These are phyloP conservation scores for Melanostoma mellinum DNA, from an alignment of 2,888 invertebrate genomes.

Conservation along the genomic window DNA sequence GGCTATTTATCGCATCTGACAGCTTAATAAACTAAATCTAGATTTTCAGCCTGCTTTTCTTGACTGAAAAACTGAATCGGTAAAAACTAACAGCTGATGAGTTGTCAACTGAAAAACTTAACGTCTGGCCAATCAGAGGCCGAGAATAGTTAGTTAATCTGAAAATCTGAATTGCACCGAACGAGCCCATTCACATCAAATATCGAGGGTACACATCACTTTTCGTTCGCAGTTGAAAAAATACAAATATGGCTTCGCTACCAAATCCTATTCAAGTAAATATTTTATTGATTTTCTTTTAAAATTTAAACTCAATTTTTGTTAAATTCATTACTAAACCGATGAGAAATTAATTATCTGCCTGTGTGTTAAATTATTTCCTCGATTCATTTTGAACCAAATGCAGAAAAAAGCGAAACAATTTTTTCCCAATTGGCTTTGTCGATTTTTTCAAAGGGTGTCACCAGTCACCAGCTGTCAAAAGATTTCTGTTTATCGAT, in stretches of 20 bases:
- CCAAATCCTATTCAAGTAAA: conserved; percentile 68
- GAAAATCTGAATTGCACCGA: too few species aligned
- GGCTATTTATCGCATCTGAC: too few species aligned
- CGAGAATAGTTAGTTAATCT: too few species aligned
- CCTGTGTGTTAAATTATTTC: neutral
- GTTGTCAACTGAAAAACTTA: too few species aligned
- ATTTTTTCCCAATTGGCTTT: conserved; percentile 34
- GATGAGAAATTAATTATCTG: neutral
- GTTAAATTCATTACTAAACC: conserved; percentile 18
- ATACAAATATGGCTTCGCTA: conserved; percentile 72
- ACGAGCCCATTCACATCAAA: neutral
- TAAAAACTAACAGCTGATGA: too few species aligned
- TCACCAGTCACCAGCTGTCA: conserved; percentile 72
- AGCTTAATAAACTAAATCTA: too few species aligned
- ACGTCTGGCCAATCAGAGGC: too few species aligned
- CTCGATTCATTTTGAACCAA: conserved; percentile 6
- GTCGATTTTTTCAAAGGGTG: conserved; percentile 66
- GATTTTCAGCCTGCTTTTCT: too few species aligned
- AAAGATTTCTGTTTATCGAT: conserved; percentile 77
- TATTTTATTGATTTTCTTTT: conserved; percentile 62
- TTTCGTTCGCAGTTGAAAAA: conserved; percentile 68
- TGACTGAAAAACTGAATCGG: too few species aligned
- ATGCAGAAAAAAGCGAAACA: conserved; percentile 41
- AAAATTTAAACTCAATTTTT: conserved; percentile 34
- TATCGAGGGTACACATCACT: conserved; percentile 41